A percentile compares a stretch with the other conserved stretches of the same genome.
These are phyloP conservation scores for Rachycentron canadum DNA, from an alignment of 2,797 vertebrate genomes.

Conservation along the genomic window DNA sequence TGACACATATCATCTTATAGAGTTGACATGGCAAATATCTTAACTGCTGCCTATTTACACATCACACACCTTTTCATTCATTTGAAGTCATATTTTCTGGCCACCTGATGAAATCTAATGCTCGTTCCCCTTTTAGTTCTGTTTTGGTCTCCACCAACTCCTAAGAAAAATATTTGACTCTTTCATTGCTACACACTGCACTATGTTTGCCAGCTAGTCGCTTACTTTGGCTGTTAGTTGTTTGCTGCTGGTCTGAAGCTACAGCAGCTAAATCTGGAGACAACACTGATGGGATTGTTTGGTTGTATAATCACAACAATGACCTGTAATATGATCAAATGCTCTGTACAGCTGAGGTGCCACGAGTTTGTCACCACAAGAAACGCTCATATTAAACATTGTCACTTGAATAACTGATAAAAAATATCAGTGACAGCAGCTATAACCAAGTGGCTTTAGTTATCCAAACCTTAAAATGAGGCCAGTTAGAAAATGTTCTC, in stretches of 20 bases:
- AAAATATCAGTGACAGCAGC: not conserved
- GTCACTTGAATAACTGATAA: not conserved
- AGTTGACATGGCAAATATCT: not conserved
- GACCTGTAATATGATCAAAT: not conserved
- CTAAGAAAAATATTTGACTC: not conserved
- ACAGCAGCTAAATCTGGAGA: not conserved
- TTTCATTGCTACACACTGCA: not conserved
- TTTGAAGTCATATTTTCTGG: not conserved
- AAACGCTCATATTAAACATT: not conserved
- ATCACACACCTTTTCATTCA: not conserved
- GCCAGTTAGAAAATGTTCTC: not conserved
- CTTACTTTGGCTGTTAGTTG: too few relatives aligned
- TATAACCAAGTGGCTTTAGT: not conserved
- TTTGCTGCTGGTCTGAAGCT: too few relatives aligned
- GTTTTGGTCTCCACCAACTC: too few relatives aligned
- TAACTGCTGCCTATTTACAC: not conserved
- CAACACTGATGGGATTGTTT: not conserved
- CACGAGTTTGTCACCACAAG: not conserved
- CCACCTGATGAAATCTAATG: not conserved
- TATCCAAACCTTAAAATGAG: not conserved
- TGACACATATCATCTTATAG: not conserved
- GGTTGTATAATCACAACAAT: not conserved
- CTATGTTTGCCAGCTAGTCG: too few relatives aligned
- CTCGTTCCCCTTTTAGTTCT: too few relatives aligned
- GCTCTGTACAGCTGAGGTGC: not conserved